Evolutionary conservation across 2,113 vertebrate species (phyloP).

Genomic region (Plestiodon gilberti): DNA sequence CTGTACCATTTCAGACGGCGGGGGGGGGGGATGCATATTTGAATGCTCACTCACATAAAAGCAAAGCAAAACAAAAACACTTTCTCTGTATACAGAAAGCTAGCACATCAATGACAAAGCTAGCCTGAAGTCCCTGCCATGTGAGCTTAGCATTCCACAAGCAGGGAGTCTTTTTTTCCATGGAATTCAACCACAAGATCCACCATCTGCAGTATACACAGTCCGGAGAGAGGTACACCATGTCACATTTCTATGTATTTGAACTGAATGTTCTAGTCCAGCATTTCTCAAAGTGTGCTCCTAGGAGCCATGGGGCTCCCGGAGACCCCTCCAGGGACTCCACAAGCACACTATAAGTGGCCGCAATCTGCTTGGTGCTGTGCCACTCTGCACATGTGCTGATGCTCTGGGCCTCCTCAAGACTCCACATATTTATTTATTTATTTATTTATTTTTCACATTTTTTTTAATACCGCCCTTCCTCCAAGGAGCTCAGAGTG

Average conservation of each 20-base stretch:
- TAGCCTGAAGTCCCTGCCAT: background rate
- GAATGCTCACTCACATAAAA: background rate
- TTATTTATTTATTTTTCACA: no score
- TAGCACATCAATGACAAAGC: background rate
- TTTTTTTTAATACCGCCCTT: no score
- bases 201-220: background rate
- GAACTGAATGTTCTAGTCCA: background rate
- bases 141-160: background rate
- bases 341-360: no score
- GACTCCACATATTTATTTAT: no score
- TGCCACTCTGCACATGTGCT: no score
- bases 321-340: no score
- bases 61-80: background rate
- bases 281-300: no score
- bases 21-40: background rate
- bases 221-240: background rate
- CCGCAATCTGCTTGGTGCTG: no score
- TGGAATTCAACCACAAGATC: background rate
- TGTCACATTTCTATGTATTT: background rate
- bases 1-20: background rate
- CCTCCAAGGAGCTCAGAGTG: no score
- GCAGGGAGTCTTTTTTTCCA: background rate
- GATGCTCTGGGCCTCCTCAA: no score
- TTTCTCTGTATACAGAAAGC: background rate
- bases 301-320: no score